Evolutionary conservation across 2,888 invertebrate genomes (phyloP).

Genomic region (Oxycera nigricornis): DNA sequence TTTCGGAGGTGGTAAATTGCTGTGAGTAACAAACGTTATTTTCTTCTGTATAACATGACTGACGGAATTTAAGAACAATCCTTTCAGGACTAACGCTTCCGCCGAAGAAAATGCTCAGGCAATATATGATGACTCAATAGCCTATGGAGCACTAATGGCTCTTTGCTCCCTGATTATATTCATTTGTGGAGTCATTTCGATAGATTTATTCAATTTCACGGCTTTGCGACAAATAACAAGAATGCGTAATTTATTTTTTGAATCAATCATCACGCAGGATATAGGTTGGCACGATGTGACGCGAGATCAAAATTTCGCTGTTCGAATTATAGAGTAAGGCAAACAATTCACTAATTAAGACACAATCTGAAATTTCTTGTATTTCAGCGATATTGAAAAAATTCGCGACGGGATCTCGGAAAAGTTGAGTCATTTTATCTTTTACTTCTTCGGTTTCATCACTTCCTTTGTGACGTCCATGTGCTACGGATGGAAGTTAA

Average conservation of each 20-base stretch:
- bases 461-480: slow-evolving; percentile 68
- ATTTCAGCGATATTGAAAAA: slow-evolving; percentile 73
- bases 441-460: slow-evolving; percentile 63
- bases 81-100: slow-evolving; percentile 63
- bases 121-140: slow-evolving; percentile 68
- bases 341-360: slow-evolving; percentile 50
- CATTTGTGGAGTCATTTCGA: slow-evolving; percentile 68
- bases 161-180: slow-evolving; percentile 67
- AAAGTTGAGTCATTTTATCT: slow-evolving; percentile 75
- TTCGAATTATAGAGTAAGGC: slow-evolving; percentile 74
- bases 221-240: slow-evolving; percentile 68
- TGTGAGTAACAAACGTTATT: slow-evolving; percentile 57
- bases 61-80: background rate
- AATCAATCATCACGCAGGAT: slow-evolving; percentile 72
- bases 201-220: slow-evolving; percentile 70
- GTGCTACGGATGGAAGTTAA: slow-evolving; percentile 82
- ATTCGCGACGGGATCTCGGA: slow-evolving; percentile 84
- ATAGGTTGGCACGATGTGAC: slow-evolving; percentile 76
- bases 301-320: slow-evolving; percentile 73
- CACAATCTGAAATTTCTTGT: background rate
- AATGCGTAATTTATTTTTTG: slow-evolving; percentile 68
- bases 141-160: slow-evolving; percentile 67
- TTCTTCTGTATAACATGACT: background rate
- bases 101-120: slow-evolving; percentile 66
- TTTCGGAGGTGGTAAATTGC: slow-evolving; percentile 70